phyloP scores from a whole-genome alignment of 2,888 invertebrate species.

The Mellilla xanthometata region DNA sequence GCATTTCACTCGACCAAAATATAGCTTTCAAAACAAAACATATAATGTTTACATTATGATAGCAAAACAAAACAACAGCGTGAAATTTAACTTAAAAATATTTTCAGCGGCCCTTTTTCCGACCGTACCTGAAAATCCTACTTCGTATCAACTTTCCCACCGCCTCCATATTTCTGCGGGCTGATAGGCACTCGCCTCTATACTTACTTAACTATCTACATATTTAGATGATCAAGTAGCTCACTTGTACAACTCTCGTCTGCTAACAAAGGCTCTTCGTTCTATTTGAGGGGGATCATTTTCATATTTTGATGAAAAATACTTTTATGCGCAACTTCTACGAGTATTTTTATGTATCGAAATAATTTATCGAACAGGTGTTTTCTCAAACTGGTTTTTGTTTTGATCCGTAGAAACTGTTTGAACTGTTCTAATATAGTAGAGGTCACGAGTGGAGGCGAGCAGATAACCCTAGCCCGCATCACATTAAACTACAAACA shows the following conservation, averaged over 20 bases:
- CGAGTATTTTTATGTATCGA: too few relatives aligned
- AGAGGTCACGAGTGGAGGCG: slow-evolving; percentile 12
- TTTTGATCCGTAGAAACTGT: slow-evolving; percentile 12
- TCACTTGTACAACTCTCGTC: slow-evolving; percentile 27
- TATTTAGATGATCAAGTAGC: slow-evolving; percentile 49
- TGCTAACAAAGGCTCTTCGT: slow-evolving; percentile 21
- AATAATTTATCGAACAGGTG: slow-evolving; percentile 13
- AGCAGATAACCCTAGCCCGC: slow-evolving; percentile 18
- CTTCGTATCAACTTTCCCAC: slow-evolving; percentile 75
- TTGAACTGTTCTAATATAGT: slow-evolving; percentile 17
- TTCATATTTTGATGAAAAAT: slow-evolving; percentile 1
- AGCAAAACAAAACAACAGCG: too few relatives aligned
- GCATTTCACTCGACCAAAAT: too few relatives aligned
- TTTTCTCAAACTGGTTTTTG: slow-evolving; percentile 14
- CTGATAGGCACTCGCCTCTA: slow-evolving; percentile 56
- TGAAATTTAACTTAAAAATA: too few relatives aligned
- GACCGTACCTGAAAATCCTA: slow-evolving; percentile 72
- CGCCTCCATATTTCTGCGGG: slow-evolving; percentile 72
- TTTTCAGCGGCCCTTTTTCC: slow-evolving; percentile 33
- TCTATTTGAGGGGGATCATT: slow-evolving; percentile 3
- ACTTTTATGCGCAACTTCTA: too few relatives aligned
- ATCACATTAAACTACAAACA: slow-evolving; percentile 8
- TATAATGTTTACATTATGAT: too few relatives aligned
- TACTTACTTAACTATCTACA: slow-evolving; percentile 59
- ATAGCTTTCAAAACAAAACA: too few relatives aligned